Conservation (phyloP, 2,797 vertebrate genomes). For the Geotrypetes seraphini region DNA sequence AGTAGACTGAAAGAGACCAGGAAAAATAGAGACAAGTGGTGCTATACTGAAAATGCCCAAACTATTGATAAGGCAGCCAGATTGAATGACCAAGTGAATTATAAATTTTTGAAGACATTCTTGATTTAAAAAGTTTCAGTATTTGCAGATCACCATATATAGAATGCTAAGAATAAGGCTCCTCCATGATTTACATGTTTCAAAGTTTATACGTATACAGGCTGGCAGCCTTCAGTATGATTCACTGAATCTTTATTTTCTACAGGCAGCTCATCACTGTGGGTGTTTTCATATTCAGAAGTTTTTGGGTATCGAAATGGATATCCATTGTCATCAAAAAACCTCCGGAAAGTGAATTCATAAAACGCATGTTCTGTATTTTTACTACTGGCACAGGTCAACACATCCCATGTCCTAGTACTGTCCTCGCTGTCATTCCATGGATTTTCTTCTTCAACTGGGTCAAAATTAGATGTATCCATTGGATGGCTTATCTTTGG, state of each 20-base stretch:
- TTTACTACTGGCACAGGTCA: conserved; percentile 71
- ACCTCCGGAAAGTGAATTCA: conserved; percentile 94
- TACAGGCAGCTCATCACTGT: conserved; percentile 40
- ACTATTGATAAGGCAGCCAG: no score
- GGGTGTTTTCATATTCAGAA: conserved; percentile 43
- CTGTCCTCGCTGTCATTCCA: conserved; percentile 84
- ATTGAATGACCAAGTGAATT: no score
- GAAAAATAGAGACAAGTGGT: no score
- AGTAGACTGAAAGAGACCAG: no score
- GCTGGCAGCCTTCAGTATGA: conserved; percentile 80
- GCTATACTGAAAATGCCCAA: no score
- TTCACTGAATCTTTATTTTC: conserved; percentile 54
- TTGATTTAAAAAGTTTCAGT: no score
- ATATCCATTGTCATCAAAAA: conserved; percentile 95
- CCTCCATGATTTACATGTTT: no score
- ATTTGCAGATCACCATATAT: no score
- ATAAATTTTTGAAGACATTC: no score
- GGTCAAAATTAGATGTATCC: conserved; percentile 98
- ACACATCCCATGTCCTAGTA: conserved; percentile 72
- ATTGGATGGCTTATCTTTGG: conserved; percentile 95
- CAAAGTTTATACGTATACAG: conserved; percentile 88
- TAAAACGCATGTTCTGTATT: conserved; percentile 97
- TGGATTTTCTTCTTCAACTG: conserved; percentile 86
- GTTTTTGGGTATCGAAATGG: conserved; percentile 93
- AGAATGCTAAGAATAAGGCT: no score